Evolutionary conservation across 2,113 vertebrate genomes (phyloP).

Genomic region (Osmerus eperlanus): DNA sequence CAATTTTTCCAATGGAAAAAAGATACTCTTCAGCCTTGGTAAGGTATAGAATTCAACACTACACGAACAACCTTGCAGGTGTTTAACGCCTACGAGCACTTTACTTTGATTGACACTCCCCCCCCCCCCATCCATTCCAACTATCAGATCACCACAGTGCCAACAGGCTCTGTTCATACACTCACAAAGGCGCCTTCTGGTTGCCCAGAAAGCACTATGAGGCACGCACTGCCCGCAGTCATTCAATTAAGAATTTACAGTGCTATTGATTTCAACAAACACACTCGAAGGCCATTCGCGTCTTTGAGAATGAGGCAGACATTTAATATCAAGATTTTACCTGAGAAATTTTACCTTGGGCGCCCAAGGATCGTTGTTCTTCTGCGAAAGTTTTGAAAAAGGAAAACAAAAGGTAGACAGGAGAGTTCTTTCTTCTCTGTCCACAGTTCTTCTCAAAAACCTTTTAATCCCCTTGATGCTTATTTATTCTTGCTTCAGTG

Average conservation of each 20-base stretch:
- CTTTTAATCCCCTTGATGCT: background rate
- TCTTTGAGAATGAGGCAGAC: constrained; percentile 39
- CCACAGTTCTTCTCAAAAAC: background rate
- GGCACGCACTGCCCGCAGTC: constrained; percentile 51
- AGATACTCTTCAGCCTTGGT: no score
- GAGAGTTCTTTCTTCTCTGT: no score
- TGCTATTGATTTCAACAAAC: constrained; percentile 61
- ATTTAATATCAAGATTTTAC: background rate
- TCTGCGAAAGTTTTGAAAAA: no score
- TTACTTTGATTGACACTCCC: no score
- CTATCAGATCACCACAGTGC: constrained; percentile 49
- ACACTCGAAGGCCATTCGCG: constrained; percentile 30
- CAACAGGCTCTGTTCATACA: constrained; percentile 48
- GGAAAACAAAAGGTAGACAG: no score
- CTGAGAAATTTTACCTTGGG: no score
- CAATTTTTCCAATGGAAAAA: no score
- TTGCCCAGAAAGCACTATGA: constrained; percentile 49
- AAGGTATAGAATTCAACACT: no score
- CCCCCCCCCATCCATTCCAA: background rate
- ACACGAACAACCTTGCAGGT: background rate
- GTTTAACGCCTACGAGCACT: background rate
- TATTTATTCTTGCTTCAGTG: background rate
- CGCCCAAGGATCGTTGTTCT: no score
- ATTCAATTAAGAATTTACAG: constrained; percentile 64
- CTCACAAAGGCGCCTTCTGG: constrained; percentile 40